Evolutionary conservation across 2,888 invertebrate genomes (phyloP).

Genomic region (Drosophila stalkeri): DNA sequence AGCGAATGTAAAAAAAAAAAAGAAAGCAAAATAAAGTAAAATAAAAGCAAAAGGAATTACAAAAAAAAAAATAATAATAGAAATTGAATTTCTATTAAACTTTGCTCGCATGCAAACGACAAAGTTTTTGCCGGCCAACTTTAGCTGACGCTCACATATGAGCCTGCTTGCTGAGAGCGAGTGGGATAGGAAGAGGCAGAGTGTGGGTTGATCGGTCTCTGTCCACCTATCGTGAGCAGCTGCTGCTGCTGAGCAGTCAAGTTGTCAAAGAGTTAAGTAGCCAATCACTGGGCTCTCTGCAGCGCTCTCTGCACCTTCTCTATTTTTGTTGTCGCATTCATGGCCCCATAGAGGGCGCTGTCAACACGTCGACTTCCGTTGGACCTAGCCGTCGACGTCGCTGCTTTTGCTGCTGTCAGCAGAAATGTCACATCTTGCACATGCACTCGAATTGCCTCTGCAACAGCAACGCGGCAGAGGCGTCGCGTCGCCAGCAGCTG

Average conservation of each 20-base stretch:
- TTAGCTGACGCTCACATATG: slow-evolving; percentile 46
- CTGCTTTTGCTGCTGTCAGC: slow-evolving; percentile 72
- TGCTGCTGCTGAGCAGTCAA: slow-evolving; percentile 51
- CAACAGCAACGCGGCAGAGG: slow-evolving; percentile 8
- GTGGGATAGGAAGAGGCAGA: neutral
- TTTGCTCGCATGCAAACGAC: slow-evolving; percentile 80
- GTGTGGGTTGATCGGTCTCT: slow-evolving; percentile 2
- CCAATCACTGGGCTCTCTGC: slow-evolving; percentile 66
- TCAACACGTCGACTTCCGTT: slow-evolving; percentile 80
- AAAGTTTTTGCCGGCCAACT: slow-evolving; percentile 66
- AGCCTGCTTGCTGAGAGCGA: slow-evolving; percentile 1
- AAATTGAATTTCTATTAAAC: slow-evolving; percentile 81
- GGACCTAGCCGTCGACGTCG: slow-evolving; percentile 36
- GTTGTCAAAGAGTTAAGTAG: slow-evolving; percentile 81
- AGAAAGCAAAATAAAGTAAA: slow-evolving; percentile 9
- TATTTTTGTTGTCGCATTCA: slow-evolving; percentile 38
- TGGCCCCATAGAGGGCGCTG: slow-evolving; percentile 72
- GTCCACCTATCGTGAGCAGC: slow-evolving; percentile 35
- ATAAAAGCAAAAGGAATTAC: slow-evolving; percentile 9
- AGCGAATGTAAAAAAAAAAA: slow-evolving; percentile 13
- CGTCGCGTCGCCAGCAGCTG: slow-evolving; percentile 7
- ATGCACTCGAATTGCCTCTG: slow-evolving; percentile 66
- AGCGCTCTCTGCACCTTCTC: slow-evolving; percentile 8
- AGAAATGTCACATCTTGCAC: slow-evolving; percentile 77
- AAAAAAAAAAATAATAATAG: slow-evolving; percentile 52